A percentile compares a stretch with the other conserved stretches of the same genome.
These are phyloP conservation scores for Albula glossodonta DNA, from an alignment of 2,113 vertebrate species.

Conservation along the genomic window DNA sequence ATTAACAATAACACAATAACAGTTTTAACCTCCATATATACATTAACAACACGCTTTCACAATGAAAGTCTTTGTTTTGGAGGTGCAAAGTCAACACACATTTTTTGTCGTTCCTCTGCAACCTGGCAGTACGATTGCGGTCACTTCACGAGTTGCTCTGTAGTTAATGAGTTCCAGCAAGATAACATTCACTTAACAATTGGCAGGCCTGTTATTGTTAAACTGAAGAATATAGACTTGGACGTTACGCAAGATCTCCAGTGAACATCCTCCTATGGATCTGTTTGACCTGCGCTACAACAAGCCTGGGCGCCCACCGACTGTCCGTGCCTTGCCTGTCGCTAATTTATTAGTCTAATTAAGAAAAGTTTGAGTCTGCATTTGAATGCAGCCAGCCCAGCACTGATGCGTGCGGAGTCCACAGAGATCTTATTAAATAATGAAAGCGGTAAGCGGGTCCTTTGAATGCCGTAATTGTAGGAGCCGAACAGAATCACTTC, in stretches of 20 bases:
- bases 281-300: not conserved
- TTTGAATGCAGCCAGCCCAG: constrained; percentile 9
- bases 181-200: not conserved
- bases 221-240: not conserved
- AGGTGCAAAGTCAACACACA: not conserved
- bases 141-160: not conserved
- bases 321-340: constrained; percentile 37
- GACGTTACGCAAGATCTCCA: not conserved
- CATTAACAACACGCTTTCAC: too few species aligned
- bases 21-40: too few species aligned
- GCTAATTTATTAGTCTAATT: constrained; percentile 65
- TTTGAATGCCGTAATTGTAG: constrained; percentile 34
- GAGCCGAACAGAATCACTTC: constrained; percentile 44
- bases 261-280: not conserved
- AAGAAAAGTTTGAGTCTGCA: constrained; percentile 47
- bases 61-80: too few species aligned
- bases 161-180: not conserved
- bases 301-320: not conserved
- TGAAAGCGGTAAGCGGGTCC: constrained; percentile 41
- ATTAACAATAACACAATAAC: too few species aligned
- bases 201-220: not conserved
- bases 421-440: constrained; percentile 49
- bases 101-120: too few species aligned
- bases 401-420: constrained; percentile 39
- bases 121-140: not conserved